Evolutionary conservation across 2,113 vertebrate species (phyloP).

Genomic region (Esox niger): DNA sequence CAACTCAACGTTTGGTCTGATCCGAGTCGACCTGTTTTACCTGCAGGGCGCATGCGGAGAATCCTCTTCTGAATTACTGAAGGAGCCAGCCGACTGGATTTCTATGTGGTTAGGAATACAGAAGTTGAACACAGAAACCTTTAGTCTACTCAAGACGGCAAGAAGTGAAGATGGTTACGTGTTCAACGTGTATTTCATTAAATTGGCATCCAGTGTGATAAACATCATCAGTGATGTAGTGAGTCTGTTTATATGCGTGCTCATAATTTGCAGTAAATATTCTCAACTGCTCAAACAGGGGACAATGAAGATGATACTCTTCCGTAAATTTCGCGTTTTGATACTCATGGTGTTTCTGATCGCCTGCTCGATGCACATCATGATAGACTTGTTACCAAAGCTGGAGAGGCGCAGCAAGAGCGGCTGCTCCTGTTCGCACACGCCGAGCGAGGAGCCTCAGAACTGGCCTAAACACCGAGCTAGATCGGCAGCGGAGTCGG

Average conservation of each 20-base stretch:
- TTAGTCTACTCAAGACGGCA: conserved; percentile 64
- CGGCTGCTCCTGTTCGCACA: conserved; percentile 82
- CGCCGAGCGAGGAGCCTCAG: conserved; percentile 69
- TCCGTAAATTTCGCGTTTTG: conserved; percentile 89
- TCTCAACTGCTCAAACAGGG: conserved; percentile 65
- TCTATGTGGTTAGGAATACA: conserved; percentile 33
- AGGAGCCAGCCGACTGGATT: conserved; percentile 28
- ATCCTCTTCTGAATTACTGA: conserved; percentile 43
- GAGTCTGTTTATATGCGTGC: conserved; percentile 71
- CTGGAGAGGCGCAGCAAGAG: conserved; percentile 77
- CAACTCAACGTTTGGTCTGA: conserved; percentile 46
- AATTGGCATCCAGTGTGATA: conserved; percentile 72
- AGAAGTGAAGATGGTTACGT: conserved; percentile 68
- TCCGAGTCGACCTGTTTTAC: conserved; percentile 51
- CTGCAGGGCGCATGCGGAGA: conserved; percentile 54
- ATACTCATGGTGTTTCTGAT: conserved; percentile 88
- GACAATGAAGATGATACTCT: conserved; percentile 87
- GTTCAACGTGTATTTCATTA: conserved; percentile 66
- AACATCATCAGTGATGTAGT: conserved; percentile 77
- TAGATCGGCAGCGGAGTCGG: conserved; percentile 57
- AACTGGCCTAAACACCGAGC: conserved; percentile 67
- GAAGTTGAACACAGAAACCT: conserved; percentile 66
- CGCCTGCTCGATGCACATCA: conserved; percentile 93
- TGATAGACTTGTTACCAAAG: conserved; percentile 89
- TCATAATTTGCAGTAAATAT: conserved; percentile 71